Percentiles rank a stretch among this genome's conserved stretches.
These are phyloP conservation scores for Bemisia tabaci DNA, from an alignment of 1,140 invertebrate species.

Conservation along the genomic window DNA sequence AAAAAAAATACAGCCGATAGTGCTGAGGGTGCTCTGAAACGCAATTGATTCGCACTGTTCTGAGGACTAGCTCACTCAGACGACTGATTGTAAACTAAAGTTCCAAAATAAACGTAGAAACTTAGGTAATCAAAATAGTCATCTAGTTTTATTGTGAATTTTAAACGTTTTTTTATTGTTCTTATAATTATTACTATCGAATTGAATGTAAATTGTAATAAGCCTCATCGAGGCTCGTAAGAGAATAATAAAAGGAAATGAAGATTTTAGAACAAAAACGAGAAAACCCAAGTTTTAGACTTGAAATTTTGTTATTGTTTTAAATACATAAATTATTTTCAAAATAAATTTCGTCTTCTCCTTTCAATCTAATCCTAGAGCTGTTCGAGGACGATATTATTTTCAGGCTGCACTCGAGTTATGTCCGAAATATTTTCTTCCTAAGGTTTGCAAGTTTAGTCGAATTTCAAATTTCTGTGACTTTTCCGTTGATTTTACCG, in stretches of 20 bases:
- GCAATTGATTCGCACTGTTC: neutral
- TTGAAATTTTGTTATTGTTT: constrained; percentile 3
- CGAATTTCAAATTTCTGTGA: no score
- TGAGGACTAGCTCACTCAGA: neutral
- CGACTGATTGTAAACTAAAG: neutral
- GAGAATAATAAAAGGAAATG: neutral
- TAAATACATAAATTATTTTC: neutral
- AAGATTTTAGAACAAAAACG: neutral
- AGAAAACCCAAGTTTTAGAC: neutral
- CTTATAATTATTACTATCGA: neutral
- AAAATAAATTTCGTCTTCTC: no score
- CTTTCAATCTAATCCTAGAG: no score
- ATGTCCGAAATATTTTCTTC: no score
- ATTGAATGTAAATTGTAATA: neutral
- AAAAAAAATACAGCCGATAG: neutral
- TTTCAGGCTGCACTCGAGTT: no score
- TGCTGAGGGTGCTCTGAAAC: neutral
- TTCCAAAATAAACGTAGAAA: neutral
- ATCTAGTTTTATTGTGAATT: neutral
- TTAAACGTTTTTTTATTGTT: neutral
- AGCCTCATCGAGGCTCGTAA: neutral
- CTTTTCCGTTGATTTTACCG: no score
- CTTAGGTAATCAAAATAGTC: neutral
- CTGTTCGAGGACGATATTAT: no score
- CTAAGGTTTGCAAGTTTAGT: no score